A percentile compares a stretch with the other conserved stretches of the same genome.
These are phyloP conservation scores for Apamea epomidion DNA, from an alignment of 2,888 invertebrate species.

Conservation along the genomic window DNA sequence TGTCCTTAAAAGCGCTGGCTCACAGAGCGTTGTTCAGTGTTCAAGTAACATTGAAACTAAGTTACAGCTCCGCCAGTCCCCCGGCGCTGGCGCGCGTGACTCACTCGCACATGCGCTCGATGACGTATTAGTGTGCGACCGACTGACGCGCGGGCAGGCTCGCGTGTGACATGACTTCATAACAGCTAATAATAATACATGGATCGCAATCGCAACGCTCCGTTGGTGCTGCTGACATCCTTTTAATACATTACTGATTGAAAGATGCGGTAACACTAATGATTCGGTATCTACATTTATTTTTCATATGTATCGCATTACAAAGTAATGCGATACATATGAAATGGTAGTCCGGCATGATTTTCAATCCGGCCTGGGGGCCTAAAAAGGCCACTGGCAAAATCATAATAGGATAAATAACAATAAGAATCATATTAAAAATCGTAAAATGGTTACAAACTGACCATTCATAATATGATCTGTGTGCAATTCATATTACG, in stretches of 20 bases:
- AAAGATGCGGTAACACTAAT: background rate
- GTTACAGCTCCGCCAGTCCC: background rate
- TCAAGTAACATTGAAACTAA: background rate
- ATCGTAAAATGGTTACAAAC: too few relatives aligned
- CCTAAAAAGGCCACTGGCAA: too few relatives aligned
- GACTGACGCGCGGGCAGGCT: too few relatives aligned
- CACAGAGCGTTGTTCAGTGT: background rate
- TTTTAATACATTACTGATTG: background rate
- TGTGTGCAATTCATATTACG: too few relatives aligned
- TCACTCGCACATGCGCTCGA: background rate
- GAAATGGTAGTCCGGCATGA: too few relatives aligned
- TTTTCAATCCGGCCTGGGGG: too few relatives aligned
- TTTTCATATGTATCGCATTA: too few relatives aligned
- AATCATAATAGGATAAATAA: too few relatives aligned
- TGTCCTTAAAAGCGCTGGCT: too few relatives aligned
- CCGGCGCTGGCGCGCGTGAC: background rate
- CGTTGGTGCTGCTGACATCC: background rate
- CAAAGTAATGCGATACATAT: too few relatives aligned
- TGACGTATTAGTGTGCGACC: background rate
- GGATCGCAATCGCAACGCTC: constrained; percentile 4
- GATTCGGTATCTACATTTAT: background rate
- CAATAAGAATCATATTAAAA: too few relatives aligned
- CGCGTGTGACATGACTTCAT: constrained; percentile 12
- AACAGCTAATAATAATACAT: constrained; percentile 10
- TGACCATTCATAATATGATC: too few relatives aligned